Evolutionary conservation across 2,113 vertebrate species (phyloP).

Genomic region (Steatornis caripensis): DNA sequence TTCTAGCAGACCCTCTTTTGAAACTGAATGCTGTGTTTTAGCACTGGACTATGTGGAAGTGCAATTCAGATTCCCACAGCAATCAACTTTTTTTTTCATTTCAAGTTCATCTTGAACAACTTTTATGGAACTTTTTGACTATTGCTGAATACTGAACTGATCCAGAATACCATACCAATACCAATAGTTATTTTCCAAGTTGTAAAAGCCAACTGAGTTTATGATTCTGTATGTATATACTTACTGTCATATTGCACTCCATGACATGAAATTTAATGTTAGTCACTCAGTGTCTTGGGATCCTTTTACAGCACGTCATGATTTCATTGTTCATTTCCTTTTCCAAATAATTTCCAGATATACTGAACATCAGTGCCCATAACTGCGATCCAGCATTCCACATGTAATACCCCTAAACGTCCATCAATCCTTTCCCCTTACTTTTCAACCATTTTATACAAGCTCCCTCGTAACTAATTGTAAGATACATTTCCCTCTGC

Average conservation of each 20-base stretch:
- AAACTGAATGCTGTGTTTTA: background rate
- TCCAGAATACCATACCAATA: background rate
- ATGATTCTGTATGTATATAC: background rate
- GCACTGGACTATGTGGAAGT: background rate
- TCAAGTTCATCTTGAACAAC: background rate
- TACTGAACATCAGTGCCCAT: background rate
- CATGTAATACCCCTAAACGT: background rate
- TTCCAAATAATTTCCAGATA: background rate
- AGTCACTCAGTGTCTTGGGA: background rate
- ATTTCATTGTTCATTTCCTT: background rate
- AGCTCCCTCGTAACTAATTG: background rate
- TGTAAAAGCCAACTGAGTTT: background rate
- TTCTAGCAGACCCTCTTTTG: background rate
- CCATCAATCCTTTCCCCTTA: background rate
- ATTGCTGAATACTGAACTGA: background rate
- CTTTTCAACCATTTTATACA: rapidly evolving
- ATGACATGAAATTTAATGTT: background rate
- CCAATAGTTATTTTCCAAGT: background rate
- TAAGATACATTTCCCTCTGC: background rate
- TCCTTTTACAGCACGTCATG: background rate
- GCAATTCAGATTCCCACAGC: background rate
- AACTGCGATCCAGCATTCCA: background rate
- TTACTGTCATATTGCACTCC: background rate
- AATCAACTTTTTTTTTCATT: background rate
- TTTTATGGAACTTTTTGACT: background rate